phyloP scores from a whole-genome alignment of 2,113 vertebrate genomes.

The Sapajus apella region DNA sequence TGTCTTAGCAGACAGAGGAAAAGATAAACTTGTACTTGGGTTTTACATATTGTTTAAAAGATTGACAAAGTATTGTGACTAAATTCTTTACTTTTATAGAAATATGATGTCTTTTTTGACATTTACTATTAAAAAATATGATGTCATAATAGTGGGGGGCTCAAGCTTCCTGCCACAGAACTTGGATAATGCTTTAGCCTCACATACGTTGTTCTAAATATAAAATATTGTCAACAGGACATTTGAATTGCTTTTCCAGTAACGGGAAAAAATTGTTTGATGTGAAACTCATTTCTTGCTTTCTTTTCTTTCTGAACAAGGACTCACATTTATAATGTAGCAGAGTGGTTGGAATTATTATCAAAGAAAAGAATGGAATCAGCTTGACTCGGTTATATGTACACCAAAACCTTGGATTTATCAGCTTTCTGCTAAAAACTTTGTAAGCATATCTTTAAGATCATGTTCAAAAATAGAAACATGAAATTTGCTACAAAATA shows the following conservation, averaged over 20 bases:
- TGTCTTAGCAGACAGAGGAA: background rate
- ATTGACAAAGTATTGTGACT: background rate
- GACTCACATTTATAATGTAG: background rate
- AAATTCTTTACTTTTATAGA: constrained; percentile 27
- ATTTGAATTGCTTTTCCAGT: background rate
- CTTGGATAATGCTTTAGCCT: background rate
- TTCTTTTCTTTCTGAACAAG: constrained; percentile 42
- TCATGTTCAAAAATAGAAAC: constrained; percentile 46
- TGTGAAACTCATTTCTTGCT: background rate
- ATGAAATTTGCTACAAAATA: constrained; percentile 23
- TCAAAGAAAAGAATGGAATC: constrained; percentile 41
- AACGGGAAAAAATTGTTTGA: background rate
- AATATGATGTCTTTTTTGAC: background rate
- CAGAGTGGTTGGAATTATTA: background rate
- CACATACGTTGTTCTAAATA: background rate
- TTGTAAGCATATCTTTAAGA: constrained; percentile 37
- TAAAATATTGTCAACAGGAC: background rate
- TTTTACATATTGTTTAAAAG: constrained; percentile 9
- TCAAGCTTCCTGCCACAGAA: background rate
- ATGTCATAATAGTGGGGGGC: background rate
- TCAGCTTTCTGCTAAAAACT: constrained; percentile 43
- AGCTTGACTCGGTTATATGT: background rate
- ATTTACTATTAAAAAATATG: background rate
- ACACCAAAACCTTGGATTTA: constrained; percentile 36
- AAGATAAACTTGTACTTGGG: background rate